phyloP scores from a whole-genome alignment of 2,113 vertebrate genomes.

The Cyprinodon brontotheroides region DNA sequence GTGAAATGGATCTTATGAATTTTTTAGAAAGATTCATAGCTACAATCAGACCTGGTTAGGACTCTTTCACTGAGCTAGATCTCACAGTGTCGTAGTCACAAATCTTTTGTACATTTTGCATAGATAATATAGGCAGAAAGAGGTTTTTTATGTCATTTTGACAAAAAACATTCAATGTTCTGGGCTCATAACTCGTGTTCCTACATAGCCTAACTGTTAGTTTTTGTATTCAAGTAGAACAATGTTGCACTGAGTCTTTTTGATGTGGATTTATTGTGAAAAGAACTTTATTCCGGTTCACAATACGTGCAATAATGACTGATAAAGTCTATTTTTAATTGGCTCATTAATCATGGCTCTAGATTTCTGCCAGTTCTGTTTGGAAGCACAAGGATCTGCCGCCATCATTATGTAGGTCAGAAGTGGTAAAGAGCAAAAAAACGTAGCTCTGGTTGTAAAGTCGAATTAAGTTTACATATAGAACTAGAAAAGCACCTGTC shows the following conservation, averaged over 20 bases:
- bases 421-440: background rate
- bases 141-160: constrained; percentile 38
- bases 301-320: too few species aligned
- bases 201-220: background rate
- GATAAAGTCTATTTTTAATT: too few species aligned
- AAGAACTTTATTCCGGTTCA: background rate
- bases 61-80: constrained; percentile 56
- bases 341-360: too few species aligned
- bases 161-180: constrained; percentile 1
- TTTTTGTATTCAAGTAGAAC: background rate
- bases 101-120: constrained; percentile 43
- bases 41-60: constrained; percentile 71
- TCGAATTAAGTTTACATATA: background rate
- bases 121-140: constrained; percentile 35
- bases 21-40: constrained; percentile 87
- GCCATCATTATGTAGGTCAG: background rate
- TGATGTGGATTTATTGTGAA: background rate
- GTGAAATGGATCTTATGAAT: constrained; percentile 97
- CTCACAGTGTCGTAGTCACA: constrained; percentile 28
- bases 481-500: too few species aligned
- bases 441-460: background rate
- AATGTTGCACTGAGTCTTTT: background rate
- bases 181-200: constrained; percentile 4
- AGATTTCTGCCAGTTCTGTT: too few species aligned
- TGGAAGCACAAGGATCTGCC: too few species aligned